Evolutionary conservation across 2,113 vertebrate species (phyloP).

Genomic region (Semnornis frantzii): DNA sequence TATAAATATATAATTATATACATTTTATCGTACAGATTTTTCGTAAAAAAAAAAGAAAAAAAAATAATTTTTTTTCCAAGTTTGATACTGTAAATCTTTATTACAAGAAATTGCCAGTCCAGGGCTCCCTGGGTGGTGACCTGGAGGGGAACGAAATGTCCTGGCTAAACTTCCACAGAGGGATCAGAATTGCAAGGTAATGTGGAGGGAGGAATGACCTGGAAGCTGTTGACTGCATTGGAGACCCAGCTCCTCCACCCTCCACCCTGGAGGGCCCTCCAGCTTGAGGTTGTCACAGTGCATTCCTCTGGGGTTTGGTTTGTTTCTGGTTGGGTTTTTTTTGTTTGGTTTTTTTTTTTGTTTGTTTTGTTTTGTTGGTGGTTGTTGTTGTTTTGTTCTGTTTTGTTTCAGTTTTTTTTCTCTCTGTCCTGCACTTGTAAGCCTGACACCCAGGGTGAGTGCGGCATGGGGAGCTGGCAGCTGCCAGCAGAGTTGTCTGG

Average conservation of each 20-base stretch:
- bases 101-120: constrained; percentile 72
- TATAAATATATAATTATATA: constrained; percentile 79
- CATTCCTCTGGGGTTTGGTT: constrained; percentile 65
- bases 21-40: constrained; percentile 85
- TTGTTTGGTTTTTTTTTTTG: constrained; percentile 23
- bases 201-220: constrained; percentile 44
- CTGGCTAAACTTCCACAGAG: constrained; percentile 47
- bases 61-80: constrained; percentile 64
- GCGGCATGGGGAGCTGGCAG: neutral
- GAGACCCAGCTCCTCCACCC: constrained; percentile 55
- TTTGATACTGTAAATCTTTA: constrained; percentile 79
- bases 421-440: constrained; percentile 27
- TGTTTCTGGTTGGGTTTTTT: neutral
- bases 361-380: neutral
- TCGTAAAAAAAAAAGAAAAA: constrained; percentile 72
- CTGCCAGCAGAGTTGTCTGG: neutral
- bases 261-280: constrained; percentile 42
- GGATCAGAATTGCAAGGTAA: constrained; percentile 59
- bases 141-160: constrained; percentile 40
- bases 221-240: neutral
- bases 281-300: constrained; percentile 51
- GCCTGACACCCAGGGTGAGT: neutral
- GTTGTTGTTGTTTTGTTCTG: neutral
- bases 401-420: neutral
- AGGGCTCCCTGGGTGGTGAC: constrained; percentile 69